Evolutionary conservation across 64 coral and sea anemone species (phyloP).

Genomic region (Orbicella faveolata): DNA sequence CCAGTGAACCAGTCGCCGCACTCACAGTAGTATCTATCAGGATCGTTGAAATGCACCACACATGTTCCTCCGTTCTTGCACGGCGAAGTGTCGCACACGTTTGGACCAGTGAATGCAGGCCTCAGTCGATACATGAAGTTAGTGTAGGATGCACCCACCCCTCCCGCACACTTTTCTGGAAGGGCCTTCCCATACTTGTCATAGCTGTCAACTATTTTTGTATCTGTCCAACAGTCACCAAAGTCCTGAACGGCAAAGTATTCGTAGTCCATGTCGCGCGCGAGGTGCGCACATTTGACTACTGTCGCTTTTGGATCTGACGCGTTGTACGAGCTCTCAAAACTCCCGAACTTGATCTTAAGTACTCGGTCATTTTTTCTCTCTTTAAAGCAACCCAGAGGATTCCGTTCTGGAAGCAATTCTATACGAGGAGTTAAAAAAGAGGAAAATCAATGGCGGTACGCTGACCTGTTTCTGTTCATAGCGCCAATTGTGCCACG

Average conservation of each 20-base stretch:
- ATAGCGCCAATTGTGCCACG: neutral
- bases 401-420: neutral
- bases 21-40: neutral
- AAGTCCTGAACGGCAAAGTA: conserved; percentile 21
- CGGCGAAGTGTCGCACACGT: neutral
- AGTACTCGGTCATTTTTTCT: neutral
- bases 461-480: neutral
- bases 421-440: neutral
- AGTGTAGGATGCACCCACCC: neutral
- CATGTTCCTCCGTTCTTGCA: neutral
- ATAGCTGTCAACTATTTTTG: neutral
- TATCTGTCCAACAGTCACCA: neutral
- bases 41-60: conserved; percentile 1
- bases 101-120: neutral
- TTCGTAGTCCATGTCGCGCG: conserved; percentile 22
- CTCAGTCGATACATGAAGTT: conserved; percentile 8
- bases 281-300: conserved; percentile 2
- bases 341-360: neutral
- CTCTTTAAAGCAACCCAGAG: conserved; percentile 4
- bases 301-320: conserved; percentile 5
- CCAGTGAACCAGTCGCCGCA: neutral
- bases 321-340: neutral
- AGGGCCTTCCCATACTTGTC: neutral
- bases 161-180: conserved; percentile 14
- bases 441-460: neutral